Percentiles rank a stretch among this genome's conserved stretches.
phyloP scores from a whole-genome alignment of 2,888 invertebrate species.

The Ashinkailepas kermadecensis region DNA sequence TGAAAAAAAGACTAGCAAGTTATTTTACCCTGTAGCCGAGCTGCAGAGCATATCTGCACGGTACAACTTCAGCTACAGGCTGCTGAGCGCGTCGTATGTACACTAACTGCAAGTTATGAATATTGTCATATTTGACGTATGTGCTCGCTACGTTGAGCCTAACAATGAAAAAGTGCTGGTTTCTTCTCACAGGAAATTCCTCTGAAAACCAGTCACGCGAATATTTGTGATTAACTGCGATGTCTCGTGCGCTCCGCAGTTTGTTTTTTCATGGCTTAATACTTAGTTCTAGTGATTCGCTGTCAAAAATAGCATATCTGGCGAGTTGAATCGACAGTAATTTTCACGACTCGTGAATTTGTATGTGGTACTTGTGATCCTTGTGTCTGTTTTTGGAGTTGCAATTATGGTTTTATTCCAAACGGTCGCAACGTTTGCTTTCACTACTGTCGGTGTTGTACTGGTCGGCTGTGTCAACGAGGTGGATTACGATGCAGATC shows the following conservation, averaged over 20 bases:
- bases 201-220: not conserved
- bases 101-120: too few species aligned
- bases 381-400: not conserved
- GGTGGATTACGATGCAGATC: not conserved
- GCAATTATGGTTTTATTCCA: not conserved
- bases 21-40: too few species aligned
- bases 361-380: not conserved
- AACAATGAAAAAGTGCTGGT: too few species aligned
- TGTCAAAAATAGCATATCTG: too few species aligned
- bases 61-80: too few species aligned
- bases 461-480: not conserved
- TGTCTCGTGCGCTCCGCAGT: conserved; percentile 23
- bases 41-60: too few species aligned
- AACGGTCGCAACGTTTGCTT: not conserved
- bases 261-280: conserved; percentile 25
- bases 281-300: not conserved
- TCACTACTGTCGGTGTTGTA: not conserved
- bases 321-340: not conserved
- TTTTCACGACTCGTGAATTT: not conserved
- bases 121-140: too few species aligned
- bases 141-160: too few species aligned
- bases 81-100: too few species aligned
- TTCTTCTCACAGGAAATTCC: too few species aligned
- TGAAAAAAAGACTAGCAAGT: too few species aligned
- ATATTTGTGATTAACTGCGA: conserved; percentile 22